Evolutionary conservation across 2,797 vertebrate species (phyloP).

Genomic region (Poecile montanus): DNA sequence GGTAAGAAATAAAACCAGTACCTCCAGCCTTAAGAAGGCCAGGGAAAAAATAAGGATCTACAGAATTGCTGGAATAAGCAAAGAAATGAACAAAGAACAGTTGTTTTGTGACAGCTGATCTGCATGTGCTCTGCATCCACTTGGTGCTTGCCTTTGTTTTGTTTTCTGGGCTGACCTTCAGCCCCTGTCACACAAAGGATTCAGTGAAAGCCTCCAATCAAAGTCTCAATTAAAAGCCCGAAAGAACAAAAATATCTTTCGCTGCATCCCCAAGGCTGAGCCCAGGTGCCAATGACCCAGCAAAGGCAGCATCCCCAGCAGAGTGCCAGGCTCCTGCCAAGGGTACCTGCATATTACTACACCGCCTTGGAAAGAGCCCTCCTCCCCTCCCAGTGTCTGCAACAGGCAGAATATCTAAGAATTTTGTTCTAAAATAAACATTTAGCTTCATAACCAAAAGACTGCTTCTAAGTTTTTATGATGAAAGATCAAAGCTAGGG

Average conservation of each 20-base stretch:
- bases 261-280: not conserved
- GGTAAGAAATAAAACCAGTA: slow-evolving; percentile 19
- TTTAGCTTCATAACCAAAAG: not conserved
- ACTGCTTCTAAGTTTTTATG: not conserved
- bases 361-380: not conserved
- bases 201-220: not conserved
- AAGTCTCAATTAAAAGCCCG: not conserved
- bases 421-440: not conserved
- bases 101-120: not conserved
- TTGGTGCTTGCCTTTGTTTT: slow-evolving; percentile 14
- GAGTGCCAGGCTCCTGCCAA: not conserved
- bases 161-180: slow-evolving; percentile 20
- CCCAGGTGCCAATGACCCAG: not conserved
- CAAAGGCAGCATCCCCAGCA: not conserved
- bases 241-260: not conserved
- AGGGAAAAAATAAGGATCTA: not conserved
- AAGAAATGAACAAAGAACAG: slow-evolving; percentile 4
- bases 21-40: slow-evolving; percentile 17
- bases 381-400: not conserved
- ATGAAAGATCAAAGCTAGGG: not conserved
- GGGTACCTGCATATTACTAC: not conserved
- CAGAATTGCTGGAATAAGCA: not conserved
- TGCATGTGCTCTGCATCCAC: slow-evolving; percentile 20
- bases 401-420: not conserved
- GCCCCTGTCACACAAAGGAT: not conserved